These are phyloP conservation scores for Oligia fasciuncula DNA, from an alignment of 2,888 invertebrate genomes.

Conservation along the genomic window DNA sequence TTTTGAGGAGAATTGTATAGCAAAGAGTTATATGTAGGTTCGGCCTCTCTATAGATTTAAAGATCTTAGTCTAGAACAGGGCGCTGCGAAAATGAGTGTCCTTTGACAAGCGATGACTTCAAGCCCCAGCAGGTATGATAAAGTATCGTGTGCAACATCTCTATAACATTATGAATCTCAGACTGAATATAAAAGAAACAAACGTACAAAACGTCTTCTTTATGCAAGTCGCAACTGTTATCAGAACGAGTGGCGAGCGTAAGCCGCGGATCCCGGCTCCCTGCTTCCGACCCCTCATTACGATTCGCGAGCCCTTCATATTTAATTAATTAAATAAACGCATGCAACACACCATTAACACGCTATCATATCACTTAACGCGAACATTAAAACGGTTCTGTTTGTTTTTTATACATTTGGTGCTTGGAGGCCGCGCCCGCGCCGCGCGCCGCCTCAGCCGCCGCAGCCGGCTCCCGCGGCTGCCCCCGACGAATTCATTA, in stretches of 20 bases:
- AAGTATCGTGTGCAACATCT: not conserved
- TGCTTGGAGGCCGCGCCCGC: constrained; percentile 18
- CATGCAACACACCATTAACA: constrained; percentile 77
- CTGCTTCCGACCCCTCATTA: constrained; percentile 65
- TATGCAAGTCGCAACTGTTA: constrained; percentile 20
- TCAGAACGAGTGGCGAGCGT: constrained; percentile 16
- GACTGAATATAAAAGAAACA: not conserved
- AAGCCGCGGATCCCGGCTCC: not conserved
- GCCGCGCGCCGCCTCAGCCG: constrained; percentile 1
- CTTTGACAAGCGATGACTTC: not conserved
- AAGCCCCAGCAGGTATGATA: not conserved
- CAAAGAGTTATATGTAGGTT: not conserved
- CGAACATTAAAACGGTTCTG: constrained; percentile 65
- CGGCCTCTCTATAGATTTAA: not conserved
- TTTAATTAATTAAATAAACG: constrained; percentile 80
- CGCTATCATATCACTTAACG: constrained; percentile 74
- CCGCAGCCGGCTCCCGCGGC: not conserved
- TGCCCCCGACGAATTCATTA: constrained; percentile 43
- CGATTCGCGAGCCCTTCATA: constrained; percentile 73
- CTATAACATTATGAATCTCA: not conserved
- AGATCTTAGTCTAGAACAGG: not conserved
- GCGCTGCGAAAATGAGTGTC: not conserved
- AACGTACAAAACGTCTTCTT: constrained; percentile 17
- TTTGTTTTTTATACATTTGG: constrained; percentile 62
- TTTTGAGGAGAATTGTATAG: not conserved